A percentile compares a stretch with the other conserved stretches of the same genome.
Conservation (phyloP, 53 echinoderm and acorn worm genomes). For the Crossaster papposus region DNA sequence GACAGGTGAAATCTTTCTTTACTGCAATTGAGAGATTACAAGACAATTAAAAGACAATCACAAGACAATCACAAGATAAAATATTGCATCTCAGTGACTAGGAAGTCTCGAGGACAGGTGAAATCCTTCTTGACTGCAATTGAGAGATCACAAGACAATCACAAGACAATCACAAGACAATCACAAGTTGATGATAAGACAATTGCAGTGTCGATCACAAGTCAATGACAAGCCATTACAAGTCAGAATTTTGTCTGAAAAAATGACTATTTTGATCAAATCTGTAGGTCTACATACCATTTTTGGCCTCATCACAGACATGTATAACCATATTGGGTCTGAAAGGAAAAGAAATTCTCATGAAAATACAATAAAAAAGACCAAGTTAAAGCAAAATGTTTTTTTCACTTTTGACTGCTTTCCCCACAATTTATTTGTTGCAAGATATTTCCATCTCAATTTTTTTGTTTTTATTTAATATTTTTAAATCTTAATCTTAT, state of each 20-base stretch:
- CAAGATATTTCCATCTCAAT: too few relatives aligned
- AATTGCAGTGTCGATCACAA: too few relatives aligned
- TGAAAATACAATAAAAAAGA: background rate
- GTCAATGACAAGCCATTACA: too few relatives aligned
- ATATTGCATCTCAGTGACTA: slow-evolving; percentile 93
- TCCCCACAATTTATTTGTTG: too few relatives aligned
- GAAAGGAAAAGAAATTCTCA: slow-evolving; percentile 25
- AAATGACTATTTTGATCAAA: background rate
- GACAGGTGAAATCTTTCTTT: slow-evolving; percentile 93
- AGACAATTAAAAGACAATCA: too few relatives aligned
- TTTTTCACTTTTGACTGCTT: too few relatives aligned
- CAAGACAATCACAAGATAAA: slow-evolving; percentile 53
- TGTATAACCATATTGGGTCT: slow-evolving; percentile 99
- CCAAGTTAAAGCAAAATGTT: too few relatives aligned
- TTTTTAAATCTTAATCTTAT: too few relatives aligned
- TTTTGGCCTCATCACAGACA: slow-evolving; percentile 98
- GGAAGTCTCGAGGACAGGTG: slow-evolving; percentile 89
- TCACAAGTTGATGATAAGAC: too few relatives aligned
- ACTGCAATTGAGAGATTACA: slow-evolving; percentile 60
- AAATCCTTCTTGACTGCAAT: slow-evolving; percentile 90
- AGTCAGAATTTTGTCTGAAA: background rate
- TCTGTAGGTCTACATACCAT: slow-evolving; percentile 70
- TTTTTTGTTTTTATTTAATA: too few relatives aligned
- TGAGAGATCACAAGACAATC: background rate
- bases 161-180: too few relatives aligned